These are phyloP conservation scores for Diaprepes abbreviatus DNA, from an alignment of 2,888 invertebrate genomes.

Conservation along the genomic window DNA sequence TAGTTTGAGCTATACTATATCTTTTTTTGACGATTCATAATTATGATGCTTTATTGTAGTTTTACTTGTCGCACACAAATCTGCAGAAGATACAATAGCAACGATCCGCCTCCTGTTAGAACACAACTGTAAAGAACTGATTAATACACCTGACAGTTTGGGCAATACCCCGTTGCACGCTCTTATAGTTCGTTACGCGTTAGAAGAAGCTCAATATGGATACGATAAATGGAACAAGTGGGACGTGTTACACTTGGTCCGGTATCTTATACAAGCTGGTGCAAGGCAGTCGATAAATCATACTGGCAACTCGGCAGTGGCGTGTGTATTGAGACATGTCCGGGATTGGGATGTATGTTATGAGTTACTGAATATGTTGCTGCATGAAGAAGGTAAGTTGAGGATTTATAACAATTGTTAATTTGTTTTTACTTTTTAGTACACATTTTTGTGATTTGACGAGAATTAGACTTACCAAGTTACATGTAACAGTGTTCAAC, in stretches of 20 bases:
- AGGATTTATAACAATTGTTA: too few species aligned
- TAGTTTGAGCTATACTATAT: too few species aligned
- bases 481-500: too few species aligned
- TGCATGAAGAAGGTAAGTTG: conserved; percentile 73
- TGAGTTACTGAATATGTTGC: conserved; percentile 73
- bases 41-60: conserved; percentile 67
- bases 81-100: conserved; percentile 79
- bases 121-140: conserved; percentile 79
- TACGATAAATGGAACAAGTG: conserved; percentile 82
- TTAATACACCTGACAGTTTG: conserved; percentile 80
- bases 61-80: conserved; percentile 78
- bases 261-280: conserved; percentile 74
- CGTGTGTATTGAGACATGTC: conserved; percentile 79
- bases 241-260: conserved; percentile 79
- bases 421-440: too few species aligned
- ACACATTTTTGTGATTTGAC: too few species aligned
- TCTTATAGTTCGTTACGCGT: conserved; percentile 74
- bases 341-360: conserved; percentile 78
- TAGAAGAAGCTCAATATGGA: conserved; percentile 78
- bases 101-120: conserved; percentile 78
- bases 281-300: conserved; percentile 79
- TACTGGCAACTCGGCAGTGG: conserved; percentile 77
- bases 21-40: too few species aligned
- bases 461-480: too few species aligned
- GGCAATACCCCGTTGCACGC: conserved; percentile 83